Evolutionary conservation across 2,888 invertebrate species (phyloP).

Genomic region (Diploptera punctata): DNA sequence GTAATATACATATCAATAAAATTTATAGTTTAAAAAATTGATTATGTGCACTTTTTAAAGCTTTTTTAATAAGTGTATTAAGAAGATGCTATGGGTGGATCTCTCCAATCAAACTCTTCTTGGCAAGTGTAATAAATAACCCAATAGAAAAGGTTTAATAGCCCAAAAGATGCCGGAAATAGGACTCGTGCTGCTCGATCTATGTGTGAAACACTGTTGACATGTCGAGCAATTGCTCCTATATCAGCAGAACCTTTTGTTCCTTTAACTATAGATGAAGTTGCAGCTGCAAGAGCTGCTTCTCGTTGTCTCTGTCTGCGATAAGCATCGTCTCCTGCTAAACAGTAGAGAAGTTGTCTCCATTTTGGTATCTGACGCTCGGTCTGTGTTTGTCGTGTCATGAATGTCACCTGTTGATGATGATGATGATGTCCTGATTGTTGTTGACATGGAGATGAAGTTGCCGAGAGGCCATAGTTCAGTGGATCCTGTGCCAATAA

Average conservation of each 20-base stretch:
- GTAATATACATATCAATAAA: too few relatives aligned
- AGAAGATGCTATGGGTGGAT: slow-evolving; percentile 33
- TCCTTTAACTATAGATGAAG: not conserved
- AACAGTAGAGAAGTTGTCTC: slow-evolving; percentile 81
- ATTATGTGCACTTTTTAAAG: too few relatives aligned
- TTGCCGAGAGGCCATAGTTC: slow-evolving; percentile 35
- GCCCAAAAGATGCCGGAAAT: slow-evolving; percentile 85
- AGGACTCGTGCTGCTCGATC: slow-evolving; percentile 81
- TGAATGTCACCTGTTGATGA: slow-evolving; percentile 64
- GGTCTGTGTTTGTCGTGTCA: slow-evolving; percentile 86
- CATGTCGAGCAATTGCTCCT: slow-evolving; percentile 65
- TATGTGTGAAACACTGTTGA: slow-evolving; percentile 87
- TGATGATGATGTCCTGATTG: slow-evolving; percentile 43
- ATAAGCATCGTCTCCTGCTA: slow-evolving; percentile 54
- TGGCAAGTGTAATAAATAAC: slow-evolving; percentile 80
- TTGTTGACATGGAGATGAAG: slow-evolving; percentile 26
- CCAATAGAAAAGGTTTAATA: slow-evolving; percentile 92
- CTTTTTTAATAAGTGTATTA: too few relatives aligned
- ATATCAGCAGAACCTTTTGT: slow-evolving; percentile 47
- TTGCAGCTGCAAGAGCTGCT: slow-evolving; percentile 58
- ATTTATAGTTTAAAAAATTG: too few relatives aligned
- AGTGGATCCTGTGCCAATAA: slow-evolving; percentile 47
- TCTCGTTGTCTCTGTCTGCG: slow-evolving; percentile 74
- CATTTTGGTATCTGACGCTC: slow-evolving; percentile 77
- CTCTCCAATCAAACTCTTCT: slow-evolving; percentile 57